A percentile compares a stretch with the other conserved stretches of the same genome.
Conservation (phyloP, 30 jellyfish, hydroid and myxozoan species). For the Aurelia sp. region DNA sequence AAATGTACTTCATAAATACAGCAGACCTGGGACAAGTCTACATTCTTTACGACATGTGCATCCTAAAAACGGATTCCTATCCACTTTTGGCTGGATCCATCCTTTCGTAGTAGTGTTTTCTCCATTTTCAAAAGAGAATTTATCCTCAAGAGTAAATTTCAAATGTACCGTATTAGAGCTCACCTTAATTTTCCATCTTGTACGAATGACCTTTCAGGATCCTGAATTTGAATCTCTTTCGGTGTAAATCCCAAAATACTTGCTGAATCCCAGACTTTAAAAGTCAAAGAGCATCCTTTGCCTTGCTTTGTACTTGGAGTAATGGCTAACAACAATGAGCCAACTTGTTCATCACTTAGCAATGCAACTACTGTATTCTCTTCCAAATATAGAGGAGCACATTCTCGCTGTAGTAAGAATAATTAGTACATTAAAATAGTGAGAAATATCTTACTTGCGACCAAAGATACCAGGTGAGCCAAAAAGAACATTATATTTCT, state of each 20-base stretch:
- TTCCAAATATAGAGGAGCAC: slow-evolving; percentile 87
- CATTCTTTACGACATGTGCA: no score
- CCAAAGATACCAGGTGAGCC: no score
- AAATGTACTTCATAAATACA: no score
- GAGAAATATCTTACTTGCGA: no score
- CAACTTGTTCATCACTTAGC: slow-evolving; percentile 46
- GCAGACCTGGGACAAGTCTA: no score
- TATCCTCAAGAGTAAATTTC: background rate
- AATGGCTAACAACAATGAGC: slow-evolving; percentile 59
- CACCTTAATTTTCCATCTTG: slow-evolving; percentile 85
- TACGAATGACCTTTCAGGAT: slow-evolving; percentile 12
- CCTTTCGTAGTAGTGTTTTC: no score
- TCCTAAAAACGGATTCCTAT: no score
- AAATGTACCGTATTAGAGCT: background rate
- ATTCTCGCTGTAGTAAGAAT: slow-evolving; percentile 53
- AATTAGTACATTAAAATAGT: no score
- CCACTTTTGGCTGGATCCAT: no score
- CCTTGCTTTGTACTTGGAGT: slow-evolving; percentile 65
- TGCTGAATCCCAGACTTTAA: slow-evolving; percentile 76
- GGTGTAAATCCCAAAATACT: slow-evolving; percentile 80
- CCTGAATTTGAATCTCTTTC: slow-evolving; percentile 74
- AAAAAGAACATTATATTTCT: no score
- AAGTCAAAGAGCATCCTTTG: slow-evolving; percentile 14
- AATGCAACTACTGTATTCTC: slow-evolving; percentile 69
- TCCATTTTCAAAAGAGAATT: no score